Evolutionary conservation across 1,140 invertebrate genomes (phyloP), one percentile per base, ranked within the genome.

Genomic region (Lasioglossum baleicum): DNA sequence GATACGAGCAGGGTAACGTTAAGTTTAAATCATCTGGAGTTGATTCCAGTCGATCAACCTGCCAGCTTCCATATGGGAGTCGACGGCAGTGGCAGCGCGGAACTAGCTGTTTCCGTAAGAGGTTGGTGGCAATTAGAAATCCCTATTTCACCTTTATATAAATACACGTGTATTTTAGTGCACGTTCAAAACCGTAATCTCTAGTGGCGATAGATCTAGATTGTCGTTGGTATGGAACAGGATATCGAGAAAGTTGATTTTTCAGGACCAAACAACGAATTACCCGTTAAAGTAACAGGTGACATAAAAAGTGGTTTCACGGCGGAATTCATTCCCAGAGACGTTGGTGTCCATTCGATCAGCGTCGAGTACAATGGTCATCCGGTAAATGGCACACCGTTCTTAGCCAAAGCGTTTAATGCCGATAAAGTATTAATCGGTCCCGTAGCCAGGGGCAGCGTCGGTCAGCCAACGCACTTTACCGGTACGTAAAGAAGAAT

Each of bases 361-460:
- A 96, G 96, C 75, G 96, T 98, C 53, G 97, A 98, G 90, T 98
- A 99, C 91, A 98, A 98, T 92, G 97, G 97, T 26, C 96, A 97
- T 86, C 96, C 97, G 10, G 96, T 98, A 20, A 95, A 97, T 92
- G 98, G 97, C 26, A 98, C 98, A 73, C 98, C 98, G 40, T 99
- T 98, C 91, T 94, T 97, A 67, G 96, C 97, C 60, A 99, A 99
- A 94, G 97, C 97, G 7, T 99, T 98, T 93, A 98, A 99, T 94
- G 96, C 97, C n/a, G 96, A 96, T 81, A 94, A 96, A 90, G 97
- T 98, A 26, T 95, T 96, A 85, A 97, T 99, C 66, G 97, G 96
- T 61, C 95, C 96, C 80, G 96, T 98, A 71, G 96, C 96, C 13
- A 94, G 96, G 84, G 97, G 97, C 67, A 95, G 94, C 26, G 96